Percentiles rank a stretch among this genome's conserved stretches.
phyloP scores from a whole-genome alignment of 2,888 invertebrate species.

The Panopea generosa region DNA sequence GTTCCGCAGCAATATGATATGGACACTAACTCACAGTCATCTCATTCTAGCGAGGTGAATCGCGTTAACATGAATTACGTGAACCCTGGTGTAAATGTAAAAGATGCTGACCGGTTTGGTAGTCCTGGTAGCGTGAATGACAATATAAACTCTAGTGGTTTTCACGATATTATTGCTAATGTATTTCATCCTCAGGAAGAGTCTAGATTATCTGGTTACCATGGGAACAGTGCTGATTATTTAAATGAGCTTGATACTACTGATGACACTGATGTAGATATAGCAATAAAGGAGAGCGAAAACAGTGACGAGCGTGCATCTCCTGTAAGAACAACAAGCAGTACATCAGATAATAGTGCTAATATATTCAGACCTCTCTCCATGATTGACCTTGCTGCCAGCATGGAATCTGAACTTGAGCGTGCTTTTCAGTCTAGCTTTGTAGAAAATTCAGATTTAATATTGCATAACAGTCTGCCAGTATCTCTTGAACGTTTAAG shows the following conservation, averaged over 20 bases:
- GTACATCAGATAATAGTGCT: slow-evolving; percentile 38
- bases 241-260: neutral
- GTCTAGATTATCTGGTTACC: slow-evolving; percentile 17
- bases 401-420: slow-evolving; percentile 78
- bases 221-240: slow-evolving; percentile 19
- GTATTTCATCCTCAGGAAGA: slow-evolving; percentile 40
- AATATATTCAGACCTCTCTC: slow-evolving; percentile 76
- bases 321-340: slow-evolving; percentile 21
- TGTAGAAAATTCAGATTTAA: slow-evolving; percentile 39
- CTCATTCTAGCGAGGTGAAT: slow-evolving; percentile 49
- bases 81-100: slow-evolving; percentile 15
- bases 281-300: slow-evolving; percentile 44
- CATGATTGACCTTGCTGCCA: slow-evolving; percentile 78
- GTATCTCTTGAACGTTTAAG: slow-evolving; percentile 28
- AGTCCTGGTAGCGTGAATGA: slow-evolving; percentile 35
- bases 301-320: slow-evolving; percentile 24
- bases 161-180: slow-evolving; percentile 24
- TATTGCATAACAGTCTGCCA: slow-evolving; percentile 48
- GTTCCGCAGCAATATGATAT: slow-evolving; percentile 56
- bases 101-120: slow-evolving; percentile 5
- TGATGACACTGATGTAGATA: slow-evolving; percentile 56
- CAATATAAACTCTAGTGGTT: slow-evolving; percentile 20
- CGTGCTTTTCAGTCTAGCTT: slow-evolving; percentile 64
- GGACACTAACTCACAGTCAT: slow-evolving; percentile 44
- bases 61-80: slow-evolving; percentile 19